Evolutionary conservation across 2,113 vertebrate species (phyloP).

Genomic region (Dipodomys merriami): DNA sequence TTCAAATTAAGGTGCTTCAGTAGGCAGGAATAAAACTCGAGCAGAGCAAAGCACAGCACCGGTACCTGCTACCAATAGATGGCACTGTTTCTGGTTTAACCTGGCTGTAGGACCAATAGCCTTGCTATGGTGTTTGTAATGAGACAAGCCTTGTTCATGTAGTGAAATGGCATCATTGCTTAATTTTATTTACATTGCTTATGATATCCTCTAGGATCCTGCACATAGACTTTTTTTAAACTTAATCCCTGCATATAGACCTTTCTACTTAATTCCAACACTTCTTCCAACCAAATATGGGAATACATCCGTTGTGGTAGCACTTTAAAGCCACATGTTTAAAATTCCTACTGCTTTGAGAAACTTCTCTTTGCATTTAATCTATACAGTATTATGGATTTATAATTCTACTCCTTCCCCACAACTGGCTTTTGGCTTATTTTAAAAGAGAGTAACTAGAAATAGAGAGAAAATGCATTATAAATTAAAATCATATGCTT

Average conservation of each 20-base stretch:
- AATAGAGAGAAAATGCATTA: constrained; percentile 41
- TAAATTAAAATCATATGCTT: constrained; percentile 55
- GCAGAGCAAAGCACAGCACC: neutral
- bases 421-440: constrained; percentile 2
- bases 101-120: neutral
- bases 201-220: neutral
- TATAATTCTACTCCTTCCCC: neutral
- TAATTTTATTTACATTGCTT: neutral
- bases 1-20: neutral
- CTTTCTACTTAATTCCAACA: constrained; percentile 14
- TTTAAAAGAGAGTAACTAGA: constrained; percentile 1
- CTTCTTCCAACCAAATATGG: neutral
- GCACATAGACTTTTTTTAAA: neutral
- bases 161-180: neutral
- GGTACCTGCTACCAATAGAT: constrained; percentile 20
- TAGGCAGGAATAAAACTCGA: neutral
- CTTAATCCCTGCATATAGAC: neutral
- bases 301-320: neutral
- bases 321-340: constrained; percentile 27
- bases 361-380: neutral
- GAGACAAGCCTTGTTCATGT: neutral
- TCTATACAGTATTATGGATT: neutral
- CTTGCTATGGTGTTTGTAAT: neutral
- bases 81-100: neutral
- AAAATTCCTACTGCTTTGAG: neutral